These are phyloP conservation scores for Oncorhynchus keta DNA, from an alignment of 2,113 vertebrate species.

Conservation along the genomic window DNA sequence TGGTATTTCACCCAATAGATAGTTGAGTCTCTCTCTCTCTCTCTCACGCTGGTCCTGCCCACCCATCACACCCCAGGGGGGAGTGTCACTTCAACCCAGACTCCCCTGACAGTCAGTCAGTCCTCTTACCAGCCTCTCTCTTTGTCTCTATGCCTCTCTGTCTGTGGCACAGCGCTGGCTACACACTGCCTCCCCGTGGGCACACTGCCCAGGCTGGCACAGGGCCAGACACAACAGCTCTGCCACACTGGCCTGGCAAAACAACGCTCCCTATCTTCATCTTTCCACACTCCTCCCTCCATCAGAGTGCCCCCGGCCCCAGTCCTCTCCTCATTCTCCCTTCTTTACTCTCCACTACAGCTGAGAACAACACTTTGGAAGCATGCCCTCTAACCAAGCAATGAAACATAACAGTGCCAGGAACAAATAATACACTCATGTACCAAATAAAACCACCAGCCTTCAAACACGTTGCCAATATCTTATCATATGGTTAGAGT, in stretches of 20 bases:
- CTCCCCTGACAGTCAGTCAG: background rate
- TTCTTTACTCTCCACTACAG: conserved; percentile 65
- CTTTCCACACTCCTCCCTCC: conserved; percentile 62
- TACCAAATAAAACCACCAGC: conserved; percentile 19
- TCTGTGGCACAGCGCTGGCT: conserved; percentile 42
- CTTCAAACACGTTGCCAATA: conserved; percentile 67
- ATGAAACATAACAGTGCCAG: conserved; percentile 54
- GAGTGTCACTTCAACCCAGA: no score
- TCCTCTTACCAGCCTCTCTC: background rate
- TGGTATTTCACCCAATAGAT: no score
- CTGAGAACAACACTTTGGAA: conserved; percentile 69
- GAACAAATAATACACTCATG: conserved; percentile 63
- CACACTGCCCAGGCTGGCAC: conserved; percentile 68
- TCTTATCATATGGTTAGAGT: conserved; percentile 55
- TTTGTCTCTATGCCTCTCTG: conserved; percentile 22
- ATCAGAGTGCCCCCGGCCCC: conserved; percentile 58
- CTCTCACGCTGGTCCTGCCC: background rate
- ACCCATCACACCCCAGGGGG: background rate
- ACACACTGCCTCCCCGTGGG: conserved; percentile 75
- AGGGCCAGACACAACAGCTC: conserved; percentile 60
- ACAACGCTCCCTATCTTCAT: conserved; percentile 34
- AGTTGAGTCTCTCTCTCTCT: background rate
- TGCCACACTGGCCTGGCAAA: conserved; percentile 63
- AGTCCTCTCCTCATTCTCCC: conserved; percentile 23
- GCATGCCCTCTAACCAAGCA: conserved; percentile 67